Evolutionary conservation across 2,113 vertebrate species (phyloP), one percentile per base, ranked within the genome.

Genomic region (Tinamus guttatus): DNA sequence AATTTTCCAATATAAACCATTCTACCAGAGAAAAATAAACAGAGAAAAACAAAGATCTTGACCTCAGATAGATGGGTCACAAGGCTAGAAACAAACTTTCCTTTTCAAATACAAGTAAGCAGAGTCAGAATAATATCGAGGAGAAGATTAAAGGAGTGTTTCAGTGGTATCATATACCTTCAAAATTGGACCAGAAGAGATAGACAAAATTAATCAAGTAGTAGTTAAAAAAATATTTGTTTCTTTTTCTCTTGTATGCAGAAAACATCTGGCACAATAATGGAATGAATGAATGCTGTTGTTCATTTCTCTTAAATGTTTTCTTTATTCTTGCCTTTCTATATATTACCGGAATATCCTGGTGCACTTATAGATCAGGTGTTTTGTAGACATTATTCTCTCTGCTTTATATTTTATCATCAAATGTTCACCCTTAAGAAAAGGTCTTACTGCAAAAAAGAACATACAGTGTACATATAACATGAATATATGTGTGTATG

Each of bases 401-500:
- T 9, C 0, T 0, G 21, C 2, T 14, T 54, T 74, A 13, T 38
- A 40, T 36, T 76, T 70, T 54, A 76, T n/a, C 21, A 49, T 34
- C 11, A 77, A 41, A 54, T 71, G 3, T 4, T 86, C 4, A 70
- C 2, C 2, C 2, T 13, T 10, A 74, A 77, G 1, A 7, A 69
- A 70, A 64, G 2, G 43, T 16, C 4, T 58, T 51, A 7, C 27
- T 7, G 3, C 2, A 9, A 45, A 28, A 86, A 81, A 7, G 30
- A 36, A 17, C 6, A 45, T 13, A 11, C 4, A 22, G 14, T 22
- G n/a, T 40, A 47, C 0, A 0, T 30, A 27, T 4, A 63, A 4
- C 0, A 0, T 15, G 5, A n/a, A 40, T 54, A 40, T 16, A 6
- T 8, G 65, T 13, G 2, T 62, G 9, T 32, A 58, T 52, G 5